Evolutionary conservation across 2,797 vertebrate species (phyloP), one percentile per base, ranked within the genome.

Genomic region (Clarias pachynema): DNA sequence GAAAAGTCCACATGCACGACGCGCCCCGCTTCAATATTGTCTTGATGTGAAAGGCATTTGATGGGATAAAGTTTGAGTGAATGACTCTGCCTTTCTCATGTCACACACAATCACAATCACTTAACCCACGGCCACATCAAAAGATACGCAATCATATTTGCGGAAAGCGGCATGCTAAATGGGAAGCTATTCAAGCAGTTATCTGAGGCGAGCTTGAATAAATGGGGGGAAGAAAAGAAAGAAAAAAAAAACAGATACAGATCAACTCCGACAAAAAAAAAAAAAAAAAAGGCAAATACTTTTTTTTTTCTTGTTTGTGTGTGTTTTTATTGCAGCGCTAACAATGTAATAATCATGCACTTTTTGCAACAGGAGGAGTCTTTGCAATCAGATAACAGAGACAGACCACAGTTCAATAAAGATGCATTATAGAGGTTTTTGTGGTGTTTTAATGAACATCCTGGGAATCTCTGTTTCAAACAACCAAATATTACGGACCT

Each of bases 41-140:
- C 87, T 90, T 60, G 89, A 86, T 86, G 86, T 89, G 87, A 91
- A 88, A 90, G 82, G 87, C 87, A 87, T 90, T 89, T 91, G 87
- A 91, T 87, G 86, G 87, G 87, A 89, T 91, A 89, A 91, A 86
- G 85, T 87, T 81, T 86, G 82, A 86, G 87, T 87, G 89, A 90
- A 89, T 88, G 88, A 89, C 87, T 89, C 84, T 82, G 84, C 75
- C 85, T 86, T 88, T 89, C 75, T 84, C 81, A 80, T 86, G 89
- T 89, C 86, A 89, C 86, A 88, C 75, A 24, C 82, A 63, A 90
- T 89, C 87, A 89, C 78, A 86, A 87, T 88, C 79, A 85, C 81
- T 89, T 89, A 89, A 73, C 59, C 81, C 87, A 89, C 70, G 65
- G 75, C 82, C 80, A 81, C 85, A 85, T 90, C 90, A 87, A 86